These are phyloP conservation scores for Sesamia nonagrioides DNA, from an alignment of 1,140 invertebrate genomes.

Conservation along the genomic window DNA sequence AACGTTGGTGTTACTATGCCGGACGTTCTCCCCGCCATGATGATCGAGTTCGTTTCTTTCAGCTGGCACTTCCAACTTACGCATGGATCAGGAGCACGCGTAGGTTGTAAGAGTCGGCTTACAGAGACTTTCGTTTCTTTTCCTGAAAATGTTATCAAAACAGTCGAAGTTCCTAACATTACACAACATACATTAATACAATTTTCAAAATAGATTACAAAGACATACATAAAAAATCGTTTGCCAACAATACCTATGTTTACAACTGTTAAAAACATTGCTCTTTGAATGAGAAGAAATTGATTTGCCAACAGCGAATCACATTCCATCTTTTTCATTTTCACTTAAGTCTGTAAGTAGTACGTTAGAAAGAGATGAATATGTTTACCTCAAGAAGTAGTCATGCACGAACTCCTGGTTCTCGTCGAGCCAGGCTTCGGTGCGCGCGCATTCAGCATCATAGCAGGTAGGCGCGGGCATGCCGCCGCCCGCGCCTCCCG, in stretches of 20 bases:
- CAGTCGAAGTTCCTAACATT: neutral
- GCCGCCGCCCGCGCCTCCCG: slow-evolving; percentile 86
- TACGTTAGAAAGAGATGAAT: neutral
- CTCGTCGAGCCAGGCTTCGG: slow-evolving; percentile 98
- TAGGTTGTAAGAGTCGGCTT: slow-evolving; percentile 4
- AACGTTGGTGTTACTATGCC: neutral
- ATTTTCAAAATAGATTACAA: too few species aligned
- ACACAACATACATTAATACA: too few species aligned
- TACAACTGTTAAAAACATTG: too few species aligned
- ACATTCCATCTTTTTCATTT: too few species aligned
- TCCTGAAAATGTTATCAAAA: neutral
- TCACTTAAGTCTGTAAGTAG: neutral
- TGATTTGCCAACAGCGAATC: too few species aligned
- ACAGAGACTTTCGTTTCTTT: slow-evolving; percentile 5
- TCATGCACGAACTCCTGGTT: slow-evolving; percentile 98
- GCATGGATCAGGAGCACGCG: neutral
- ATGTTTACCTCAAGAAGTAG: slow-evolving; percentile 95
- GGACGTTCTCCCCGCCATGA: neutral
- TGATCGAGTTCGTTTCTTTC: neutral
- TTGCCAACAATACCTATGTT: too few species aligned
- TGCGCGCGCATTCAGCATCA: slow-evolving; percentile 94
- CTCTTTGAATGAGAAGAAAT: too few species aligned
- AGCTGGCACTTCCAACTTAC: slow-evolving; percentile 4
- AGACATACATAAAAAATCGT: too few species aligned
- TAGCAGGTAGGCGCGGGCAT: slow-evolving; percentile 89